Base-by-base conservation (phyloP, 2,113 vertebrate species). In the Elephas maximus region DNA sequence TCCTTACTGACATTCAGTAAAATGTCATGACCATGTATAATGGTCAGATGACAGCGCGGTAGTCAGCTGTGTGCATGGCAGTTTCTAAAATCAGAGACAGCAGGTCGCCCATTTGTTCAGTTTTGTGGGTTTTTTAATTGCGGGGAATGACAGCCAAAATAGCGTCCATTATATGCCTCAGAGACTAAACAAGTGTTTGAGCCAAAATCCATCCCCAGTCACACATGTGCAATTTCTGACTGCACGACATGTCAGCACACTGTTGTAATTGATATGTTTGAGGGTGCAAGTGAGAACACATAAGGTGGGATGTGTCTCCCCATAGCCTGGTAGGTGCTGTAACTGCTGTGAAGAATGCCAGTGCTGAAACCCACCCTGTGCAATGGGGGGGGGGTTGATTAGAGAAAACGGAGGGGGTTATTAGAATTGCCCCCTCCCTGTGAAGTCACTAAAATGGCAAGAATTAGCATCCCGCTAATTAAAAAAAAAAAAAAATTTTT, bases 121-220 rank as follows among this genome's bases (percentile, higher is more conserved):
- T 93, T 89, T 82, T 94, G 67, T 94, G 69, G 37, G 53, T 9
- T 73, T 90, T 97, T 91, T 96, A 95, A 93, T 93, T 93, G 96
- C 37, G 44, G 74, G 51, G 84, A 80, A 94, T 0, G 14, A 82
- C 67, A 62, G 90, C 96, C 95, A 96, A 96, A 91, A 88, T 92
- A 62, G 37, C 92, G 94, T 94, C 21, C 69, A 88, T 96, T 88
- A 74, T 89, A 76, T 62, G 88, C 73, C 95, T 93, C 5, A 74
- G 92, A 96, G 96, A 92, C 90, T 65, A 96, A 97, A 81, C 79
- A 95, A 92, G 44, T n/a, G 33, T 85, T 44, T 12, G 44, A 79
- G 93, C 88, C 96, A 90, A 33, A 90, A 80, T 63, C 26, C 60
- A 62, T 86, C 85, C 74, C 84, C 20, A 92, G 62, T n/a, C 81